Evolutionary conservation across 2,888 invertebrate species (phyloP), one percentile per base, ranked within the genome.

Genomic region (Tortrix viridana): DNA sequence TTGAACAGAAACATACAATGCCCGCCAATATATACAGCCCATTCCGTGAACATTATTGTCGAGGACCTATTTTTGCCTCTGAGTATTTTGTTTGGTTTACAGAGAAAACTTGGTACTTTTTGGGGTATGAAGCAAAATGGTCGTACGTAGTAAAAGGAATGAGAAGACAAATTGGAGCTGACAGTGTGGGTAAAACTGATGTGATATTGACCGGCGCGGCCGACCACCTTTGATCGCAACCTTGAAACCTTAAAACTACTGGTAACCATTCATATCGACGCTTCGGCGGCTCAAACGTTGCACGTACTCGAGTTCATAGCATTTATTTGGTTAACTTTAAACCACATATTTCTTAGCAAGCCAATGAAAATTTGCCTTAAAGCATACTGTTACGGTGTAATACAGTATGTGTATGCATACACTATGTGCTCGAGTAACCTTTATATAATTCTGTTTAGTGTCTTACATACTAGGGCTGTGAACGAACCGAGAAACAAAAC

Each of bases 151-250:
- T 56, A 44, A 50, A 61, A 55, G 52, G 48, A 69, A 67, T 63
- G 61, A 57, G 65, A 58, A 44, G n/a, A 67, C 43, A 59, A 65
- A 67, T 66, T 55, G 65, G 65, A 75, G 82, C 88, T 86, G 89
- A 85, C 89, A 86, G 87, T 81, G 68, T 72, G 66, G 77, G 74
- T 80, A 81, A 80, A 84, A 85, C 90, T 89, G 84, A 90, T 91
- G 91, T 91, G 91, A 91, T 92, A 91, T 90, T 88, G 85, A 43
- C 7, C 18, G 47, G 18, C 52, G 26, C 32, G 38, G 74, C 76
- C 68, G 77, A 80, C 81, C 75, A 82, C 78, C 68, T 77, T 75
- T 75, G 75, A 88, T 84, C 81, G 79, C 74, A 75, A 81, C 76
- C 71, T 76, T 77, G 73, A 73, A 74, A 78, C 71, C 89, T 88